A percentile compares a stretch with the other conserved stretches of the same genome.
Evolutionary conservation across 2,113 vertebrate species (phyloP).

Genomic region (Phrynocephalus versicolor): DNA sequence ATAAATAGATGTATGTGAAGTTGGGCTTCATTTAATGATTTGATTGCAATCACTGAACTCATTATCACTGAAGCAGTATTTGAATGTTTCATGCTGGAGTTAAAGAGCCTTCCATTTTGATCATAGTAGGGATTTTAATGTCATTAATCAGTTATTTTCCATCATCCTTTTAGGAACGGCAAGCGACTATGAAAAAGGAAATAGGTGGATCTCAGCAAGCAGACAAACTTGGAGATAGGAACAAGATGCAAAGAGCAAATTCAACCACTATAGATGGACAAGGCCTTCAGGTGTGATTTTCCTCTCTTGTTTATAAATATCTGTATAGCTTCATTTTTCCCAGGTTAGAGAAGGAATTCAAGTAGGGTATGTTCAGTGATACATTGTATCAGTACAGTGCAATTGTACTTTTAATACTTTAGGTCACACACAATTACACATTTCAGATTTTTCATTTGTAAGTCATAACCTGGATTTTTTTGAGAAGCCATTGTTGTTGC

Average conservation of each 20-base stretch:
- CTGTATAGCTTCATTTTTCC: constrained; percentile 5
- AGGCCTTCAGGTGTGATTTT: constrained; percentile 86
- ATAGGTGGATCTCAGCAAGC: constrained; percentile 73
- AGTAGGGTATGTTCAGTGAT: not conserved
- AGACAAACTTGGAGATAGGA: constrained; percentile 80
- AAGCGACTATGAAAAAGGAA: constrained; percentile 88
- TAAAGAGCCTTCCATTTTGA: not conserved
- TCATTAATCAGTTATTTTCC: constrained; percentile 28
- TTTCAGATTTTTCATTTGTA: not conserved
- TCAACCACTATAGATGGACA: constrained; percentile 92
- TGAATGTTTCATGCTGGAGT: constrained; percentile 15
- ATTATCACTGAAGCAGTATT: constrained; percentile 45
- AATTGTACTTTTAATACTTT: not conserved
- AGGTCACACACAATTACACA: too few relatives aligned
- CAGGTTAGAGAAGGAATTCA: not conserved
- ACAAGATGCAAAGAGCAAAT: constrained; percentile 93
- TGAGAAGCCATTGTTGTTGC: not conserved
- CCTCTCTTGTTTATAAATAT: constrained; percentile 39
- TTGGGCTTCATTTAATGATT: constrained; percentile 54
- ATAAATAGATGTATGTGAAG: constrained; percentile 59
- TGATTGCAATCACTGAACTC: constrained; percentile 33
- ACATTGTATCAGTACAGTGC: not conserved
- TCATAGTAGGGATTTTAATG: not conserved
- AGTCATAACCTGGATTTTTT: not conserved
- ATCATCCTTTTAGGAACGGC: constrained; percentile 81